Evolutionary conservation across 2,888 invertebrate genomes (phyloP).

Genomic region (Eupithecia dodoneata): DNA sequence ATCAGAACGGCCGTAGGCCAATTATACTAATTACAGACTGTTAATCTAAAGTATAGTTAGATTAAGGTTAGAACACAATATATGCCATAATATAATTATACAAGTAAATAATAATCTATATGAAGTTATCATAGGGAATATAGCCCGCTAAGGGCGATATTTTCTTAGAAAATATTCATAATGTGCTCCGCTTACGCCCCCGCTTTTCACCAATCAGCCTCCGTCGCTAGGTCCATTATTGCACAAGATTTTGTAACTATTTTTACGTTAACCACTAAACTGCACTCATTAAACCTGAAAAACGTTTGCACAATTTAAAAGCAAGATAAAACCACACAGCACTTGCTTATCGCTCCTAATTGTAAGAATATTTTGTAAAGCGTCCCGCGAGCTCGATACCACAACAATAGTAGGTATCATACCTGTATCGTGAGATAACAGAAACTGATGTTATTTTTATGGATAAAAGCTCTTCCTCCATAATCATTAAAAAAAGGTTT

Average conservation of each 20-base stretch:
- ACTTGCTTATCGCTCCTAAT: conserved; percentile 27
- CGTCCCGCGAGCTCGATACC: conserved; percentile 23
- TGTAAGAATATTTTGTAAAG: conserved; percentile 29
- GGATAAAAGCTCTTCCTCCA: neutral
- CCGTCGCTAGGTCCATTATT: neutral
- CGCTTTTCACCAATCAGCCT: neutral
- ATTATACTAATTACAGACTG: no score
- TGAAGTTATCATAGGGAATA: no score
- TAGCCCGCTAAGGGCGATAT: neutral
- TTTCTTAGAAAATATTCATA: neutral
- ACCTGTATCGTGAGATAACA: neutral
- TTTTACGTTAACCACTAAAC: conserved; percentile 1
- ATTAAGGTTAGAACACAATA: no score
- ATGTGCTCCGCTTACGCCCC: neutral
- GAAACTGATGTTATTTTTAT: neutral
- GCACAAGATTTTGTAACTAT: neutral
- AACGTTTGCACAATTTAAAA: conserved; percentile 9
- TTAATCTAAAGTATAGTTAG: no score
- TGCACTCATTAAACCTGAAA: conserved; percentile 7
- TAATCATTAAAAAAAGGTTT: neutral
- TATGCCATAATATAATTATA: no score
- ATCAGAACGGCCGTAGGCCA: no score
- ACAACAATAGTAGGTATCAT: conserved; percentile 10
- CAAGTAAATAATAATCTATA: no score
- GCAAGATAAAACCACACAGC: conserved; percentile 11